Evolutionary conservation across 2,888 invertebrate genomes (phyloP).

Genomic region (Micoletzkya japonica): DNA sequence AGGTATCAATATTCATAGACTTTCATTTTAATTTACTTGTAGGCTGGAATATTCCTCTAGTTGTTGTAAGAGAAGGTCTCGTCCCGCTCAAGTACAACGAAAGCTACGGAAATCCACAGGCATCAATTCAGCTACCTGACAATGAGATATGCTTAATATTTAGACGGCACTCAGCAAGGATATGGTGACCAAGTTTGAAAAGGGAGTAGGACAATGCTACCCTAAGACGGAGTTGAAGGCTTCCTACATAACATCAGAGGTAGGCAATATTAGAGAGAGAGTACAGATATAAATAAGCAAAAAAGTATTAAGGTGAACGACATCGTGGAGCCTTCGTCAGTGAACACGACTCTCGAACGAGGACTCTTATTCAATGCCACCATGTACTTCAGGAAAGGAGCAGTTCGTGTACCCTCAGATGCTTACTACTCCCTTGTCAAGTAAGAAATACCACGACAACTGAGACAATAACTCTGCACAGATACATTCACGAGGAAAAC

Average conservation of each 20-base stretch:
- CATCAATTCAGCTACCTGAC: constrained; percentile 29
- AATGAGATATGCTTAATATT: too few species aligned
- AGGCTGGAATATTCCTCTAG: constrained; percentile 59
- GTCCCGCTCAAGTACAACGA: constrained; percentile 55
- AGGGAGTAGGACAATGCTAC: constrained; percentile 58
- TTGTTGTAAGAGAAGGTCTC: constrained; percentile 54
- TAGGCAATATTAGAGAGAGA: too few species aligned
- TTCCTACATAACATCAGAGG: constrained; percentile 56
- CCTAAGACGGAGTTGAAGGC: constrained; percentile 56
- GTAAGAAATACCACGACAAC: not conserved
- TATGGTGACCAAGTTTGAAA: not conserved
- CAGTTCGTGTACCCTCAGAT: constrained; percentile 59
- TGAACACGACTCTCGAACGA: constrained; percentile 61
- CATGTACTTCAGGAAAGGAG: constrained; percentile 60
- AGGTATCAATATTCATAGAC: not conserved
- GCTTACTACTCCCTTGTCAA: constrained; percentile 55
- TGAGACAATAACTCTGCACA: not conserved
- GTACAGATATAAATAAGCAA: not conserved
- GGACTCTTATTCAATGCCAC: constrained; percentile 62
- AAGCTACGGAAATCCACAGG: constrained; percentile 54
- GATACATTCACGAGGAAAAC: constrained; percentile 56
- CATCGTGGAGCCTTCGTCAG: constrained; percentile 43
- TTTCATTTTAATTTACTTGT: not conserved
- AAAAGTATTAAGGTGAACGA: constrained; percentile 42
- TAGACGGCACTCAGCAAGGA: not conserved